phyloP scores from a whole-genome alignment of 2,888 invertebrate species.

The Diplazon laetatorius region DNA sequence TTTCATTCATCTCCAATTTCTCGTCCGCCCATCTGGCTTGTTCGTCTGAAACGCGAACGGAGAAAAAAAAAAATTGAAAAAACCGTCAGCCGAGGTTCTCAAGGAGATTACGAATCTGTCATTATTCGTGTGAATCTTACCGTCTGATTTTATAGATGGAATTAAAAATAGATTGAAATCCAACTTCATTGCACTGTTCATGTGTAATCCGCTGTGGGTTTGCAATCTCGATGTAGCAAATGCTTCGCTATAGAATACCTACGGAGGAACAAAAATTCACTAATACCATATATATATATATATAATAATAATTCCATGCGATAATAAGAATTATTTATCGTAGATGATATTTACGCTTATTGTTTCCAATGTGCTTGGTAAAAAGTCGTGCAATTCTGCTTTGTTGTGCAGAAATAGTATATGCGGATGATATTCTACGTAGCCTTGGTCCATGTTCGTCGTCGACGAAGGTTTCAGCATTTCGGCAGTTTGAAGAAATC shows the following conservation, averaged over 20 bases:
- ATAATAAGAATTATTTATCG: conserved; percentile 64
- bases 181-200: conserved; percentile 85
- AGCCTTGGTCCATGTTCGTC: conserved; percentile 85
- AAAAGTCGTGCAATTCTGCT: conserved; percentile 89
- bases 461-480: conserved; percentile 92
- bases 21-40: conserved; percentile 52
- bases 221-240: conserved; percentile 88
- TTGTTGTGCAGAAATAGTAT: conserved; percentile 92
- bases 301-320: conserved; percentile 47
- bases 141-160: conserved; percentile 85
- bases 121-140: conserved; percentile 69
- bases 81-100: neutral
- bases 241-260: conserved; percentile 83
- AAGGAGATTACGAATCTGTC: neutral
- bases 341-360: conserved; percentile 84
- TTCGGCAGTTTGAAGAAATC: conserved; percentile 92
- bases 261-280: conserved; percentile 48
- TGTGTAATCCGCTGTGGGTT: conserved; percentile 87
- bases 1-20: conserved; percentile 70
- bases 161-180: conserved; percentile 88
- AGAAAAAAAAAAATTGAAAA: neutral
- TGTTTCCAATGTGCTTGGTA: conserved; percentile 84
- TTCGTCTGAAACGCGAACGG: conserved; percentile 69
- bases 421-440: conserved; percentile 92
- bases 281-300: conserved; percentile 23